Conservation (phyloP, 2,113 vertebrate species). For the Epinephelus moara region DNA sequence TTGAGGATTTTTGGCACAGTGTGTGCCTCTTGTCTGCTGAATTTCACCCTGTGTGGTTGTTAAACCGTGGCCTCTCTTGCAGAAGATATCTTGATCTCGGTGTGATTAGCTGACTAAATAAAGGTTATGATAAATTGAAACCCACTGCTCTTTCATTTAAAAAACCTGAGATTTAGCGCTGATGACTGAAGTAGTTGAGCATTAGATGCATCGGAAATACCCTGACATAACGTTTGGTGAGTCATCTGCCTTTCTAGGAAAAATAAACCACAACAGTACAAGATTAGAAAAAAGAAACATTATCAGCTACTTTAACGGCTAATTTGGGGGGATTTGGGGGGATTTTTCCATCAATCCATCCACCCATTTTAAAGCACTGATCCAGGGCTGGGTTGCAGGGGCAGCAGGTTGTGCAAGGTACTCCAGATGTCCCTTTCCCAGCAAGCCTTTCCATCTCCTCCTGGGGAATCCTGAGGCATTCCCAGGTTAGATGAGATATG, state of each 20-base stretch:
- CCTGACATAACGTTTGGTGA: neutral
- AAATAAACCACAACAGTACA: neutral
- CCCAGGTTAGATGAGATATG: no score
- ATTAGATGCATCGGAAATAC: slow-evolving; percentile 1
- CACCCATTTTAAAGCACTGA: no score
- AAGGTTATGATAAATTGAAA: slow-evolving; percentile 37
- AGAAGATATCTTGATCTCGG: slow-evolving; percentile 14
- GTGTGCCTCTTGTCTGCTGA: slow-evolving; percentile 24
- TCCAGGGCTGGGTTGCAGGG: no score
- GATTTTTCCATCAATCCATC: no score
- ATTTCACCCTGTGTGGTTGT: neutral
- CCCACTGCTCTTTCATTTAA: slow-evolving; percentile 5
- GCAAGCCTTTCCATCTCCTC: no score
- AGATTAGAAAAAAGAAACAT: slow-evolving; percentile 4
- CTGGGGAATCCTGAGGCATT: no score
- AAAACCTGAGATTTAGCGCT: slow-evolving; percentile 14
- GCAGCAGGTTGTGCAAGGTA: no score
- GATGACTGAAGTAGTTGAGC: slow-evolving; percentile 9
- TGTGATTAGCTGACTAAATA: slow-evolving; percentile 23
- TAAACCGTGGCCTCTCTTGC: neutral
- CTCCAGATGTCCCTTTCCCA: no score
- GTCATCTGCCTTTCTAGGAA: neutral
- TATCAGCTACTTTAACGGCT: neutral
- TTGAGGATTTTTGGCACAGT: slow-evolving; percentile 13
- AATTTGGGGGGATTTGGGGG: neutral